Evolutionary conservation across 92 coral and sea anemone genomes (phyloP), one percentile per base, ranked within the genome.

Genomic region (Palythoa grandiflora): DNA sequence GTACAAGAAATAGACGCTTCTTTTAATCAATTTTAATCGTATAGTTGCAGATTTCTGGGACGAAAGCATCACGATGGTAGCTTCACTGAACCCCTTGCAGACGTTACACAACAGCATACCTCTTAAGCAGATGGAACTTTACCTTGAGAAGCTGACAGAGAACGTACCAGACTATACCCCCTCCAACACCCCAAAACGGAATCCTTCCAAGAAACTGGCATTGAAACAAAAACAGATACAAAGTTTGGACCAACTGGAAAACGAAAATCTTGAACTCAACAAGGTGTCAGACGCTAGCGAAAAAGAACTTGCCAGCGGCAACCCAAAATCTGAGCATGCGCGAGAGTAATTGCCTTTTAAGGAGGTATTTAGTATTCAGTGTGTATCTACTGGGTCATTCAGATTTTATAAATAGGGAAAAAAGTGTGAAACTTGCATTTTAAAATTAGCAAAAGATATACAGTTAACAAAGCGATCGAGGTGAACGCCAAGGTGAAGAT

Each of bases 1-100:
- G 28, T 28, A 28, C 28, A 28, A 28, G 28, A 28, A 28, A 28
- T 28, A 28, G 28, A 28, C 28, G 28, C 28, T 28, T 28, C 28
- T 28, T 28, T 28, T 28, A 28, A 28, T 28, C 28, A 54, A 39
- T 28, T 21, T 37, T 14, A 81, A 83, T 68, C 38, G 47, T 72
- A 51, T 20, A 94, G 98, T 94, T 89, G 93, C 96, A 70, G 98
- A 93, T 54, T 95, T 93, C 84, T 93, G 91, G 77, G 89, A 87
- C 52, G 93, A 91, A 57, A 88, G 87, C 51, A 83, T 94, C 70
- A 89, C 98, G 16, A 79, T 90, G 13, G 94, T 91, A 0, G 92
- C 89, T 6, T 93, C 94, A 1, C 83, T 95, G 77, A 87, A 86
- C 60, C 96, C 98, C 10, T 68, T 95, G 14, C 93, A 92, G 14